Conservation (phyloP, 2,797 vertebrate species). For the Notolabrus celidotus region DNA sequence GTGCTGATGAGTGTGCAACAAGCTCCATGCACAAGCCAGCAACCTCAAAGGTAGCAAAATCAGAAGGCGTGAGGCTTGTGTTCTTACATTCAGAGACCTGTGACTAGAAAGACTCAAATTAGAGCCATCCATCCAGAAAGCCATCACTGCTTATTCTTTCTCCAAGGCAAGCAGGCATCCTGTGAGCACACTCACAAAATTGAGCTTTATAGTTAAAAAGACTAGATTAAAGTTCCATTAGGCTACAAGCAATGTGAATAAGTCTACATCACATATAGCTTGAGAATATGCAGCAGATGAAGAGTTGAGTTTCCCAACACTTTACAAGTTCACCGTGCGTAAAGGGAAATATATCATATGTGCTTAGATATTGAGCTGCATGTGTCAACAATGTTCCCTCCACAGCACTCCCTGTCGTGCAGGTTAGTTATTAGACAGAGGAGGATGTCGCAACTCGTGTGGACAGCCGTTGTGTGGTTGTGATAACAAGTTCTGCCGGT, state of each 20-base stretch:
- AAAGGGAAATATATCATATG: too few species aligned
- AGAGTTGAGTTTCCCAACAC: slow-evolving; percentile 7
- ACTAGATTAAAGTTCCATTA: slow-evolving; percentile 37
- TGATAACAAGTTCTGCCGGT: slow-evolving; percentile 80
- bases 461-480: slow-evolving; percentile 48
- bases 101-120: slow-evolving; percentile 25
- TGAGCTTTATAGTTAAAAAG: slow-evolving; percentile 28
- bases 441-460: slow-evolving; percentile 67
- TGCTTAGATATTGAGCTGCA: neutral
- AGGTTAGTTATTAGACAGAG: slow-evolving; percentile 63
- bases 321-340: slow-evolving; percentile 8
- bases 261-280: slow-evolving; percentile 6
- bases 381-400: slow-evolving; percentile 12
- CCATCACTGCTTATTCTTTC: slow-evolving; percentile 20
- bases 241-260: slow-evolving; percentile 1
- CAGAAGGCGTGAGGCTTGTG: neutral
- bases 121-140: slow-evolving; percentile 32
- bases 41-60: neutral
- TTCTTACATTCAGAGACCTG: neutral
- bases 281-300: neutral
- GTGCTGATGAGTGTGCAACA: slow-evolving; percentile 22
- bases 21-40: neutral
- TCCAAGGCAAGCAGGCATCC: slow-evolving; percentile 4
- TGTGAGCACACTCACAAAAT: slow-evolving; percentile 27
- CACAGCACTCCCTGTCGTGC: slow-evolving; percentile 52